Evolutionary conservation across 2,797 vertebrate species (phyloP), one percentile per base, ranked within the genome.

Genomic region (Propithecus perrieri): DNA sequence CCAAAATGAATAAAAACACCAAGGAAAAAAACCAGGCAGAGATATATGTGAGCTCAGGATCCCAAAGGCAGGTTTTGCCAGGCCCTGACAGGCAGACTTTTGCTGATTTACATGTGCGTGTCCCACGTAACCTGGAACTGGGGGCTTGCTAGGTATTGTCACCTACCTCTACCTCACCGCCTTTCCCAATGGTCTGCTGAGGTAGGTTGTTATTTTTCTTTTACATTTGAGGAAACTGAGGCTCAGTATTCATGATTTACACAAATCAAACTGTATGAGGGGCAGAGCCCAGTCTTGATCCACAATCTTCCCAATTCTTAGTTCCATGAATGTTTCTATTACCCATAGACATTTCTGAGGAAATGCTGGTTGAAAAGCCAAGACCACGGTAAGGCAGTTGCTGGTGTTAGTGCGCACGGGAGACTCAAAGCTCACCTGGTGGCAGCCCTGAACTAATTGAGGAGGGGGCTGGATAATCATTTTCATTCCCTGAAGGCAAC

Each of bases 1-100:
- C 33, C 88, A 88, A 84, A 81, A 4, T 35, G 57, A 92, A 84
- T 46, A 88, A 35, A 95, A 86, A 79, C 41, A 53, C 22, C 61
- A 35, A 63, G n/a, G 22, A 15, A 50, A 81, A 79, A 63, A 72
- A 17, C 1, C 65, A 78, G 55, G 50, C 59, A 65, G 55, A 65
- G 53, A 76, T 2, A 11, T 24, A 14, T 7, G 4, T 22, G 48
- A 35, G 4, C 46, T 65, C 3, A 69, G 41, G 22, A 15, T 9
- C 11, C 5, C 11, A 28, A 48, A 50, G 53, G 61, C 79, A 13
- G 67, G 63, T 30, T 71, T 38, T 35, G 11, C 11, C 30, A 30
- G 88, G 69, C 30, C 22, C 33, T 4, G 18, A 22, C 28, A 65
- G 30, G 50, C 30, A 72, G 76, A 59, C 55, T n/a, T 38, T 43